These are phyloP conservation scores for Proales similis DNA, from an alignment of 1,140 invertebrate species.

Conservation along the genomic window DNA sequence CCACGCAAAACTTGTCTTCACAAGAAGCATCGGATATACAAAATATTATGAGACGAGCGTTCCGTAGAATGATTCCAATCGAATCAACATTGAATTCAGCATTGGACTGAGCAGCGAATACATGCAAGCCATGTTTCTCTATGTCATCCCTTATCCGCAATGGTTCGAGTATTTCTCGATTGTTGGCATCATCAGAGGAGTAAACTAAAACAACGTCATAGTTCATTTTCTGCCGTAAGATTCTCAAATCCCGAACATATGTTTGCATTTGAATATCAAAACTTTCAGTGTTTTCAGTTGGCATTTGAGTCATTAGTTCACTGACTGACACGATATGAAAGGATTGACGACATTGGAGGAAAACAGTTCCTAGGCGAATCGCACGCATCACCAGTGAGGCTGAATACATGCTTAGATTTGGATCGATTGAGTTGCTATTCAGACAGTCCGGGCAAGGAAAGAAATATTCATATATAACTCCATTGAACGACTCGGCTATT, in stretches of 20 bases:
- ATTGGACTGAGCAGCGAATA: constrained; percentile 41
- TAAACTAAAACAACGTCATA: constrained; percentile 45
- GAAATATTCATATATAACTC: constrained; percentile 46
- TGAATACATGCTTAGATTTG: constrained; percentile 45
- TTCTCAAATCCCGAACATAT: constrained; percentile 43
- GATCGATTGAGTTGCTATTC: constrained; percentile 32
- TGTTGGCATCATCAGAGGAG: constrained; percentile 38
- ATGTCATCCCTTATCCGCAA: constrained; percentile 42
- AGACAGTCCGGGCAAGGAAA: constrained; percentile 50
- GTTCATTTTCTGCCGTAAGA: constrained; percentile 42
- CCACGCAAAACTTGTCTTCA: constrained; percentile 41
- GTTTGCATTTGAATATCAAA: constrained; percentile 48
- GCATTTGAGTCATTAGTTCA: constrained; percentile 44
- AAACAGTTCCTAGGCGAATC: constrained; percentile 45
- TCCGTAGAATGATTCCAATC: constrained; percentile 9
- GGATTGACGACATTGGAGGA: constrained; percentile 50
- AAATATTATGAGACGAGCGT: constrained; percentile 42
- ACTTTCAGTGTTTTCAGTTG: constrained; percentile 42
- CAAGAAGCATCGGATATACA: constrained; percentile 47
- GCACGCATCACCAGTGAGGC: constrained; percentile 44
- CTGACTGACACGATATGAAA: constrained; percentile 50
- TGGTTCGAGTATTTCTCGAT: constrained; percentile 40
- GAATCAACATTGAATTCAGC: constrained; percentile 7
- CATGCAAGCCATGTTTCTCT: constrained; percentile 40
- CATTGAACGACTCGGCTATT: constrained; percentile 49